phyloP scores from a whole-genome alignment of 2,797 vertebrate genomes.

The Anguilla megastoma region DNA sequence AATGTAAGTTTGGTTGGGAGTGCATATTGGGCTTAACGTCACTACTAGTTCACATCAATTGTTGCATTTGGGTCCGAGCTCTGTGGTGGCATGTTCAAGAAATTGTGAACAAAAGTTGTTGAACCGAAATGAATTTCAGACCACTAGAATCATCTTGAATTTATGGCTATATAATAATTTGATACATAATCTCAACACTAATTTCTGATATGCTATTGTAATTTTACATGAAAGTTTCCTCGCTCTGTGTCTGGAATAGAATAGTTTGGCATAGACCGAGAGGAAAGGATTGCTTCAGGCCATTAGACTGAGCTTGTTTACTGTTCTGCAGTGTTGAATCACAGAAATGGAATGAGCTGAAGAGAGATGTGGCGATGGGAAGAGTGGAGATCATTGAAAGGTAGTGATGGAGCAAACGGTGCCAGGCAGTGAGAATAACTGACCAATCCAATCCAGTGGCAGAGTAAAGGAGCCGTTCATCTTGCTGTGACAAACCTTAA shows the following conservation, averaged over 20 bases:
- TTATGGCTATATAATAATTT: neutral
- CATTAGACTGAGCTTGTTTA: neutral
- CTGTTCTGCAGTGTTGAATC: neutral
- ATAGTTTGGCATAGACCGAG: neutral
- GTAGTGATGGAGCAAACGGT: neutral
- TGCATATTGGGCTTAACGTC: neutral
- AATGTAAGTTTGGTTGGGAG: neutral
- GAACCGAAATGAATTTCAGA: neutral
- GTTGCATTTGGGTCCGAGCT: neutral
- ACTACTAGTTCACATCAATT: neutral
- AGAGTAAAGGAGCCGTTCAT: neutral
- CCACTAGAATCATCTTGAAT: neutral
- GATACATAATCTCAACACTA: too few species aligned
- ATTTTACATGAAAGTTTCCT: neutral
- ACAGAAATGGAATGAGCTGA: neutral
- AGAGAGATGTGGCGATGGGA: neutral
- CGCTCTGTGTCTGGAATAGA: neutral
- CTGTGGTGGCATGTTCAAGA: neutral
- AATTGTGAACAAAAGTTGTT: neutral
- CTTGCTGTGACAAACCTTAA: neutral
- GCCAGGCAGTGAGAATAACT: neutral
- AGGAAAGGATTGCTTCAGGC: neutral
- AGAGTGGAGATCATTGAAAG: neutral
- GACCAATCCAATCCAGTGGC: neutral
- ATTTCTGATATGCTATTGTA: neutral